Percentiles rank a stretch among this genome's conserved stretches.
These are phyloP conservation scores for Apomyelois bistriatella DNA, from an alignment of 2,888 invertebrate species.

Conservation along the genomic window DNA sequence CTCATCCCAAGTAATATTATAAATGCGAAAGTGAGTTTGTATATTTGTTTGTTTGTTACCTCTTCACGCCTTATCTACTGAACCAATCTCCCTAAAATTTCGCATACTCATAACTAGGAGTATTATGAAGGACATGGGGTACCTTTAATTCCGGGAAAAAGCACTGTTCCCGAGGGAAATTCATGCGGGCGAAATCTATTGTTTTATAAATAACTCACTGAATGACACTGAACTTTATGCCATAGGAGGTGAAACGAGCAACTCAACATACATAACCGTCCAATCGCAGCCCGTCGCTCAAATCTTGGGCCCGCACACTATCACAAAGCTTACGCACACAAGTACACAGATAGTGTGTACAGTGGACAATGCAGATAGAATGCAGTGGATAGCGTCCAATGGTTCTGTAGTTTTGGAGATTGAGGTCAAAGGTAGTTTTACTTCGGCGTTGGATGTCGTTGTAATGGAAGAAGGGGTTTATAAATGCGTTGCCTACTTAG, in stretches of 20 bases:
- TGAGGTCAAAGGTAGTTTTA: conserved; percentile 31
- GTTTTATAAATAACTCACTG: no score
- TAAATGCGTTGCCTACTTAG: conserved; percentile 49
- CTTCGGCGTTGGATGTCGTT: conserved; percentile 40
- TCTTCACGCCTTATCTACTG: no score
- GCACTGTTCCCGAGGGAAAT: no score
- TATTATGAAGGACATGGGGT: no score
- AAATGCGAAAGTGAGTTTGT: no score
- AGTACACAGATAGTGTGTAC: conserved; percentile 46
- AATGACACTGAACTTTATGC: no score
- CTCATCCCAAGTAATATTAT: no score
- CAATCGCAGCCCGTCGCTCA: conserved; percentile 46
- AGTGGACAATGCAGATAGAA: conserved; percentile 41
- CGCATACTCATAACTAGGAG: no score
- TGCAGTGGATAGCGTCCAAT: conserved; percentile 47
- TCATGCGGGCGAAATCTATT: no score
- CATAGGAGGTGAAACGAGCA: conserved; percentile 51
- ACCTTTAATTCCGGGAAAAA: no score
- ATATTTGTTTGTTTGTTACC: no score
- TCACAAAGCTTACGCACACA: conserved; percentile 33
- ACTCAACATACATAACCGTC: conserved; percentile 41
- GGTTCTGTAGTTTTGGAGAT: conserved; percentile 28
- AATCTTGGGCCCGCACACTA: conserved; percentile 52
- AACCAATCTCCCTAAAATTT: no score
- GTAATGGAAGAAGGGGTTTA: conserved; percentile 46